phyloP scores from a whole-genome alignment of 2,888 invertebrate genomes.

The Drosophila anomelani region DNA sequence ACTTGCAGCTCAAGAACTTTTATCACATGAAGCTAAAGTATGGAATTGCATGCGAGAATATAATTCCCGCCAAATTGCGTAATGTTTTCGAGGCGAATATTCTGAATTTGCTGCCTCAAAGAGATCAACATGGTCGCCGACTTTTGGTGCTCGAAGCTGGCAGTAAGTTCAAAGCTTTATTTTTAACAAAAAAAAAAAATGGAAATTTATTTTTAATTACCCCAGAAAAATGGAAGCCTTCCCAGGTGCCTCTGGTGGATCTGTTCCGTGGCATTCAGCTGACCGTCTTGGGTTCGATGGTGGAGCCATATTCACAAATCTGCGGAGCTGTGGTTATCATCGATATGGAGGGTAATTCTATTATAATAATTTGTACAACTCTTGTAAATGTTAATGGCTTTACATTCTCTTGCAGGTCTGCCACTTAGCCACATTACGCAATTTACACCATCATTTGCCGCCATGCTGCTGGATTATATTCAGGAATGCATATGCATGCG shows the following conservation, averaged over 20 bases:
- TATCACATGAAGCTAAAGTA: slow-evolving; percentile 89
- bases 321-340: slow-evolving; percentile 90
- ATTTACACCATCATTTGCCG: slow-evolving; percentile 91
- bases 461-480: slow-evolving; percentile 89
- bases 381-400: slow-evolving; percentile 1
- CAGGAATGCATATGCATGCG: slow-evolving; percentile 93
- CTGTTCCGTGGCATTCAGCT: slow-evolving; percentile 90
- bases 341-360: slow-evolving; percentile 88
- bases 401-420: slow-evolving; percentile 84
- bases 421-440: slow-evolving; percentile 90
- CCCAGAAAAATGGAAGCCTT: slow-evolving; percentile 90
- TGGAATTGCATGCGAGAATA: slow-evolving; percentile 87
- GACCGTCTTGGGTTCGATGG: slow-evolving; percentile 90
- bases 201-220: neutral
- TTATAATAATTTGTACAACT: neutral
- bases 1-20: slow-evolving; percentile 88
- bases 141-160: slow-evolving; percentile 90
- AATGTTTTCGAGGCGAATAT: slow-evolving; percentile 88
- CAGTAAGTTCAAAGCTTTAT: slow-evolving; percentile 85
- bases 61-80: slow-evolving; percentile 88
- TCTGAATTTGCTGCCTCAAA: slow-evolving; percentile 88
- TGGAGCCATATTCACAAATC: slow-evolving; percentile 92
- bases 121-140: slow-evolving; percentile 89
- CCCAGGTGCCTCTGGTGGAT: slow-evolving; percentile 88
- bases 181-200: neutral